These are phyloP conservation scores for Schizothorax lantsangensis DNA, from an alignment of 2,797 vertebrate species.

Conservation along the genomic window DNA sequence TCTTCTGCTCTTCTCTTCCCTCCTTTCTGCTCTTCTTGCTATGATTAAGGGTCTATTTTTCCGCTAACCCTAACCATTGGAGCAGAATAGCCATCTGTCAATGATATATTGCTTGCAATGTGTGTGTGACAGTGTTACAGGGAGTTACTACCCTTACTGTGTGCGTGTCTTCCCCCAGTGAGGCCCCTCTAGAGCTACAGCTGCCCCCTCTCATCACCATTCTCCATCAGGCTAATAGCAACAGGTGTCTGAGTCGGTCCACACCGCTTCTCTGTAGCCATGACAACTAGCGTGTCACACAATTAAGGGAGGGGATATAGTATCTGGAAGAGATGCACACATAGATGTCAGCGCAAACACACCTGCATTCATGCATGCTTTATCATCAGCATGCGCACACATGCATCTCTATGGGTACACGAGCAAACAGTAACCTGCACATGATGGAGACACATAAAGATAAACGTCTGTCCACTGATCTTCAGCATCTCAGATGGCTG, in stretches of 20 bases:
- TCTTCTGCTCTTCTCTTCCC: not conserved
- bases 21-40: slow-evolving; percentile 7
- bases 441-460: slow-evolving; percentile 1
- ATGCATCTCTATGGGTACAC: slow-evolving; percentile 22
- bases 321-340: slow-evolving; percentile 46
- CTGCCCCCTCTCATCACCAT: not conserved
- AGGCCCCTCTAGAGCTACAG: slow-evolving; percentile 30
- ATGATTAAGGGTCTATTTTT: slow-evolving; percentile 27
- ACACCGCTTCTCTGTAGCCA: slow-evolving; percentile 53
- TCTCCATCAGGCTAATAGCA: slow-evolving; percentile 61
- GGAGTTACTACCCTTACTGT: slow-evolving; percentile 46
- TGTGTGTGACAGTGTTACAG: slow-evolving; percentile 29
- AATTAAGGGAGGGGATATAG: slow-evolving; percentile 44
- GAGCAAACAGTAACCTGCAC: not conserved
- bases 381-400: slow-evolving; percentile 40
- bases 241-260: slow-evolving; percentile 59
- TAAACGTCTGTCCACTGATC: slow-evolving; percentile 19
- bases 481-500: slow-evolving; percentile 23
- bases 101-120: slow-evolving; percentile 44
- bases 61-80: not conserved
- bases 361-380: slow-evolving; percentile 40
- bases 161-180: slow-evolving; percentile 31
- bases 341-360: slow-evolving; percentile 31
- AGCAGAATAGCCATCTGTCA: slow-evolving; percentile 38
- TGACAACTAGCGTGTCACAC: slow-evolving; percentile 60